These are phyloP conservation scores for Phaonia tiefii DNA, from an alignment of 2,888 invertebrate genomes.

Conservation along the genomic window DNA sequence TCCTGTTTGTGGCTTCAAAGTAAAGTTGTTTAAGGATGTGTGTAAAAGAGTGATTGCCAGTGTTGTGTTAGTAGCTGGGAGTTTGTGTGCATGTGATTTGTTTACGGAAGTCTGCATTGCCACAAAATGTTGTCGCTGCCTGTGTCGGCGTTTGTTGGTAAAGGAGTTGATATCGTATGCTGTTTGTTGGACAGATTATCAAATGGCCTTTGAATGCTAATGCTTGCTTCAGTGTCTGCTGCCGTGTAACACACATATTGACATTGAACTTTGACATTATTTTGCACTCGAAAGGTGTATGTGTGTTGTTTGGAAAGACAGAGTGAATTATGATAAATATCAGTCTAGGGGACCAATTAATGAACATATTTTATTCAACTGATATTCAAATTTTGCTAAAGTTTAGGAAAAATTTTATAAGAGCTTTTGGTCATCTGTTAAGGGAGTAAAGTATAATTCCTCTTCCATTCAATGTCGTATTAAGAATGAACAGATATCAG, in stretches of 20 bases:
- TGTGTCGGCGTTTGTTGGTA: slow-evolving; percentile 35
- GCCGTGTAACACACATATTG: slow-evolving; percentile 9
- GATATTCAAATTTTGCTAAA: no score
- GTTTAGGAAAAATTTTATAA: no score
- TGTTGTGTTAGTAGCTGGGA: no score
- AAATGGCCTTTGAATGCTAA: slow-evolving; percentile 51
- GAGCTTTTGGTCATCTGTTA: no score
- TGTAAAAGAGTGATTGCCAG: slow-evolving; percentile 66
- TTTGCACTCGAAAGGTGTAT: no score
- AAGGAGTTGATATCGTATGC: slow-evolving; percentile 56
- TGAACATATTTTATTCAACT: no score
- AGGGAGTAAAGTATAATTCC: no score
- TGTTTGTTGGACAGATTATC: slow-evolving; percentile 54
- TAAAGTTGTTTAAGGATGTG: slow-evolving; percentile 23
- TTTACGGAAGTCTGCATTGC: slow-evolving; percentile 46
- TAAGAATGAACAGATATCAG: no score
- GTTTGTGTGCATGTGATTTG: slow-evolving; percentile 44
- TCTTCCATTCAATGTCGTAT: no score
- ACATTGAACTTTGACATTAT: slow-evolving; percentile 55
- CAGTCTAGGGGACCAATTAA: neutral
- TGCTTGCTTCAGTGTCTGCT: neutral
- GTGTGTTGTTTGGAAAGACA: no score
- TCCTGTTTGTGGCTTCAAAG: neutral
- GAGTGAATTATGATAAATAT: no score
- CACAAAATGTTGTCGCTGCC: slow-evolving; percentile 35